These are phyloP conservation scores for Hyalella azteca DNA, from an alignment of 2,888 invertebrate species.

Conservation along the genomic window DNA sequence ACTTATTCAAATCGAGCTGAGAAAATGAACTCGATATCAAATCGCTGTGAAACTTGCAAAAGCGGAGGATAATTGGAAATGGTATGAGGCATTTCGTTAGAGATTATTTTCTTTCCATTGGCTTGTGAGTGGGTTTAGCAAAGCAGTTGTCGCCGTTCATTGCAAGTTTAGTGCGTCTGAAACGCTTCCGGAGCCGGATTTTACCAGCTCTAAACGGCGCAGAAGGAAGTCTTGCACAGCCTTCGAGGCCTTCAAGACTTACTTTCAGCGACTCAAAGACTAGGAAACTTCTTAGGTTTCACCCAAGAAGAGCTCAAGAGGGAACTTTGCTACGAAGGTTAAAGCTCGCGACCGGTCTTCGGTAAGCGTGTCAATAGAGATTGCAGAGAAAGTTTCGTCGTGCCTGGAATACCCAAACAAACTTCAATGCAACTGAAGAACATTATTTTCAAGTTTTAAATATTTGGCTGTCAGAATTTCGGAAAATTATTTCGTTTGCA, in stretches of 20 bases:
- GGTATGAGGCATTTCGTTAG: no score
- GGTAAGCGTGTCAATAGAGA: constrained; percentile 13
- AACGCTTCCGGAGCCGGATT: not conserved
- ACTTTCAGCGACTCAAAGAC: constrained; percentile 5
- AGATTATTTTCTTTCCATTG: no score
- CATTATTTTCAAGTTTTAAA: no score
- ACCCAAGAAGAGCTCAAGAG: constrained; percentile 13
- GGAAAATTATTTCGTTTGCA: no score
- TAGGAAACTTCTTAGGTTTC: constrained; percentile 14
- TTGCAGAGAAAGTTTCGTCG: not conserved
- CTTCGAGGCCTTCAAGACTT: not conserved
- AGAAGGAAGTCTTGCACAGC: not conserved
- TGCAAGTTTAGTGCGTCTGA: constrained; percentile 4
- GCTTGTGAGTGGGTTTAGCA: no score
- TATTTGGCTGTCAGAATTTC: no score
- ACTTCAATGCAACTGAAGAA: no score
- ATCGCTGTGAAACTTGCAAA: no score
- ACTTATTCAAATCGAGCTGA: no score
- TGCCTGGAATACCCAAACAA: no score
- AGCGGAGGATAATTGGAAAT: no score
- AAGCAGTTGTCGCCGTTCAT: not conserved
- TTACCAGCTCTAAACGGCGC: not conserved
- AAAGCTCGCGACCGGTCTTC: not conserved
- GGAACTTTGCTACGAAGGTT: constrained; percentile 3
- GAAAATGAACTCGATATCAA: no score